Evolutionary conservation across 2,797 vertebrate genomes (phyloP).

Genomic region (Erethizon dorsatum): DNA sequence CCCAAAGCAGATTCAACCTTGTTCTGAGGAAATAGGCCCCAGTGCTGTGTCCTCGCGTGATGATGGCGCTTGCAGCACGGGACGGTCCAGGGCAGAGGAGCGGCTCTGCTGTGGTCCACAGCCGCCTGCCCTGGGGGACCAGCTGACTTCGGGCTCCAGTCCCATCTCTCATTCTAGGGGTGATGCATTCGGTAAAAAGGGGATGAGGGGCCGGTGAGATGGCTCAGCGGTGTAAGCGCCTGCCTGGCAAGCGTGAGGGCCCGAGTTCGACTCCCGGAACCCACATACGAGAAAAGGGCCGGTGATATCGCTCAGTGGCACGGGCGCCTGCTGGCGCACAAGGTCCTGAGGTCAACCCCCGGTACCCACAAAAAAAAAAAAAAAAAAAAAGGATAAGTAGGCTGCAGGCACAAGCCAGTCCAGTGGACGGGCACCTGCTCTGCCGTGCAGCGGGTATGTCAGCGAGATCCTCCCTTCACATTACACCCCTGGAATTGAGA

Average conservation of each 20-base stretch:
- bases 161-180: background rate
- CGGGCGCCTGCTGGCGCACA: too few species aligned
- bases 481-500: background rate
- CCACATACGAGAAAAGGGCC: too few species aligned
- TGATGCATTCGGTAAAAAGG: background rate
- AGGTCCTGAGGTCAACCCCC: too few species aligned
- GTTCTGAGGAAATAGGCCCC: background rate
- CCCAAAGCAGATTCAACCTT: background rate
- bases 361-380: too few species aligned
- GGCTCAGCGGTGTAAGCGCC: too few species aligned
- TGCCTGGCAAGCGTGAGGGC: too few species aligned
- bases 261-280: too few species aligned
- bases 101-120: background rate
- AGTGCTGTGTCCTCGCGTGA: fast-evolving
- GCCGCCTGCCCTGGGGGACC: background rate
- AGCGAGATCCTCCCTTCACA: background rate
- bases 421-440: background rate
- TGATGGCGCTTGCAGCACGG: background rate
- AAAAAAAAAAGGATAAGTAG: too few species aligned
- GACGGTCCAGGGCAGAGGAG: too few species aligned
- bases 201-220: too few species aligned
- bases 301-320: too few species aligned
- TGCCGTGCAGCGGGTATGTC: background rate
- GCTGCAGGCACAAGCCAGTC: background rate
- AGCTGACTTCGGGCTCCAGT: background rate